Conservation (phyloP, 2,113 vertebrate genomes). For the Cercopithecus mona region DNA sequence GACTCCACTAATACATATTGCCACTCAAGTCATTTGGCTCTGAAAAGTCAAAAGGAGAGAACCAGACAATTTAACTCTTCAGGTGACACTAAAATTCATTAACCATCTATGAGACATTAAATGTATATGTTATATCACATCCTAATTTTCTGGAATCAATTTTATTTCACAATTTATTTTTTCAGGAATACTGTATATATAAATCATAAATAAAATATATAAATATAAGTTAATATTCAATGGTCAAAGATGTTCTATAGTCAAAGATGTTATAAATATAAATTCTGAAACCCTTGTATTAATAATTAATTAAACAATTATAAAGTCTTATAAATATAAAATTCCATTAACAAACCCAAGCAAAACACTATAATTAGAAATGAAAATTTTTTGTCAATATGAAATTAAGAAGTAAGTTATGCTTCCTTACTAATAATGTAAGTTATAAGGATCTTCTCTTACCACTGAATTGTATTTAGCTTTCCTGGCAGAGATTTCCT, state of each 20-base stretch:
- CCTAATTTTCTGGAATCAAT: background rate
- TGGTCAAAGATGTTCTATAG: background rate
- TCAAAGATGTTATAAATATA: background rate
- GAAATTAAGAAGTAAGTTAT: constrained; percentile 24
- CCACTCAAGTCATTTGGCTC: background rate
- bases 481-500: constrained; percentile 47
- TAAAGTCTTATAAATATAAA: constrained; percentile 2
- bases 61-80: constrained; percentile 1
- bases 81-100: constrained; percentile 18
- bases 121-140: background rate
- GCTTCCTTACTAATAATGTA: background rate
- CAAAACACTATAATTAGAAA: constrained; percentile 14
- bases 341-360: background rate
- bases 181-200: background rate
- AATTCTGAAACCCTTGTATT: background rate
- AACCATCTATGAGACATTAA: background rate
- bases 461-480: constrained; percentile 17
- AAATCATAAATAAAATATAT: background rate
- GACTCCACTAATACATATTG: background rate
- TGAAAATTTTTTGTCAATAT: constrained; percentile 27
- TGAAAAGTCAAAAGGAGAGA: constrained; percentile 36
- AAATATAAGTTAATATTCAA: background rate
- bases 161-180: constrained; percentile 10
- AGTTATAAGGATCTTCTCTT: constrained; percentile 37
- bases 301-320: too few species aligned